Conservation (phyloP, 2,113 vertebrate species). For the Apaloderma vittatum region DNA sequence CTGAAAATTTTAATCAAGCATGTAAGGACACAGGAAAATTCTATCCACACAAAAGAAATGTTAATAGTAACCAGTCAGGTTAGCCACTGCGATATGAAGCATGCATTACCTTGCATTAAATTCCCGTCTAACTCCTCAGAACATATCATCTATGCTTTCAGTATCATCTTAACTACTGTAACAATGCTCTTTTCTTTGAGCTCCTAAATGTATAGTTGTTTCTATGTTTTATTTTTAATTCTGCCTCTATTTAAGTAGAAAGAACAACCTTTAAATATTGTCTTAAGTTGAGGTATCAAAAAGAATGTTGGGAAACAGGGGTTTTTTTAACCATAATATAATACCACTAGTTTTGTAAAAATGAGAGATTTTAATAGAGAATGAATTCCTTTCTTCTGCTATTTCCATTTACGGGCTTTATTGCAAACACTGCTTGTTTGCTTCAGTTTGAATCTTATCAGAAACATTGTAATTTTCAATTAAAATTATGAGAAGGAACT, state of each 20-base stretch:
- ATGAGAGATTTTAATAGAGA: not conserved
- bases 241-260: slow-evolving; percentile 43
- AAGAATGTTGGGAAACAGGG: slow-evolving; percentile 10
- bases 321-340: slow-evolving; percentile 30
- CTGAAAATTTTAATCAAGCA: not conserved
- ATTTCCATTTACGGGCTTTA: slow-evolving; percentile 13
- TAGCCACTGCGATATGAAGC: not conserved
- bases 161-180: slow-evolving; percentile 34
- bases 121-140: not conserved
- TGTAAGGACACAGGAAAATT: not conserved
- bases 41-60: not conserved
- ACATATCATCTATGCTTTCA: slow-evolving; percentile 30
- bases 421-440: not conserved
- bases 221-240: not conserved
- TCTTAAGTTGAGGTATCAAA: slow-evolving; percentile 28
- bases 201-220: slow-evolving; percentile 2
- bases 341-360: not conserved
- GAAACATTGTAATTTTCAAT: not conserved
- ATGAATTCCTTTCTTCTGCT: not conserved
- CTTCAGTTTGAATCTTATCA: not conserved
- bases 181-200: slow-evolving; percentile 53
- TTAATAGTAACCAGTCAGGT: not conserved
- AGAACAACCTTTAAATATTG: slow-evolving; percentile 28
- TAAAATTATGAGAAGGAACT: not conserved
- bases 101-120: not conserved